Percentiles rank a stretch among this genome's conserved stretches.
These are phyloP conservation scores for Ennomos quercinarius DNA, from an alignment of 2,888 invertebrate species.

Conservation along the genomic window DNA sequence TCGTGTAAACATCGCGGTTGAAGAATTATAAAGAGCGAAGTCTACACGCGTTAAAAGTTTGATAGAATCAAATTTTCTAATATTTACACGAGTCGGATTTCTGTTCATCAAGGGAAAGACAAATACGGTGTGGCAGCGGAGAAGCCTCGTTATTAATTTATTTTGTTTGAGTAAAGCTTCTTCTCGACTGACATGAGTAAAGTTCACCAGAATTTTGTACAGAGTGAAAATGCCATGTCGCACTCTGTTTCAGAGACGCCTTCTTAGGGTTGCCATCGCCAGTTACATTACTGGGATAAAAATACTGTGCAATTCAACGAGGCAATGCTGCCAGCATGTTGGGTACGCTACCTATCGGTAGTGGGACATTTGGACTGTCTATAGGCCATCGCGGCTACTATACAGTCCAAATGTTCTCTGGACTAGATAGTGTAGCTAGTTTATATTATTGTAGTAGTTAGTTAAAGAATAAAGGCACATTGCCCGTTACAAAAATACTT, in stretches of 20 bases:
- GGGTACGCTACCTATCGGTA: too few species aligned
- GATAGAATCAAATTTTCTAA: conserved; percentile 17
- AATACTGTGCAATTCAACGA: too few species aligned
- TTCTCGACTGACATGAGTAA: conserved; percentile 22
- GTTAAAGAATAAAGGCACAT: too few species aligned
- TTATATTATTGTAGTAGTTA: too few species aligned
- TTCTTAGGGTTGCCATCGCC: conserved; percentile 10
- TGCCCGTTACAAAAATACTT: too few species aligned
- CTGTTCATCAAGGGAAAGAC: conserved; percentile 20
- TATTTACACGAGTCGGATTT: conserved; percentile 18
- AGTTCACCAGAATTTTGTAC: conserved; percentile 29
- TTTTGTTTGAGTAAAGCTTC: conserved; percentile 28
- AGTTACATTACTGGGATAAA: neutral
- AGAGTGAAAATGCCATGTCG: conserved; percentile 25
- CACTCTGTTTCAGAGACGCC: neutral
- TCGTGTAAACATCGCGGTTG: conserved; percentile 1
- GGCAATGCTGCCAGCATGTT: too few species aligned
- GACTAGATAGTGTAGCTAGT: too few species aligned
- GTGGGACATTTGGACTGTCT: too few species aligned
- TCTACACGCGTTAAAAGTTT: conserved; percentile 12
- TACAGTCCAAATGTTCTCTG: too few species aligned
- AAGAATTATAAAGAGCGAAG: conserved; percentile 8
- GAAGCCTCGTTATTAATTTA: conserved; percentile 30
- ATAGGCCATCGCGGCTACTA: too few species aligned
- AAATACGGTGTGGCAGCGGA: conserved; percentile 18